A percentile compares a stretch with the other conserved stretches of the same genome.
Conservation (phyloP, 2,113 vertebrate species). For the Carassius auratus region DNA sequence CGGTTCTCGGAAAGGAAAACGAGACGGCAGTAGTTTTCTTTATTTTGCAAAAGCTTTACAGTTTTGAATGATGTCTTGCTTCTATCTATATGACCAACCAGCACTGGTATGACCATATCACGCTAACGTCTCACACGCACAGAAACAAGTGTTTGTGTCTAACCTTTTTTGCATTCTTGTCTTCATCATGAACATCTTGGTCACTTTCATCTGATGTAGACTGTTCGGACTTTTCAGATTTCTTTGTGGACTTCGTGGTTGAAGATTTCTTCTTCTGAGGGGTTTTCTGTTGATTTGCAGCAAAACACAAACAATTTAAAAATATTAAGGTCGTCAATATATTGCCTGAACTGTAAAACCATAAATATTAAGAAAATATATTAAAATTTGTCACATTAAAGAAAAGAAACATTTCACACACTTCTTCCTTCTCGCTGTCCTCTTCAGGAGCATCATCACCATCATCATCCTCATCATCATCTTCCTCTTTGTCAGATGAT, state of each 20-base stretch:
- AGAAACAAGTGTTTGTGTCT: background rate
- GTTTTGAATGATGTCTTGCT: too few relatives aligned
- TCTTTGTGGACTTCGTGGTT: slow-evolving; percentile 61
- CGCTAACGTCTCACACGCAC: too few relatives aligned
- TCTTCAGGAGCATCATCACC: slow-evolving; percentile 40
- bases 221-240: slow-evolving; percentile 57
- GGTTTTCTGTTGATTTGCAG: slow-evolving; percentile 48
- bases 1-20: too few relatives aligned
- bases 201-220: slow-evolving; percentile 53
- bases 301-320: background rate
- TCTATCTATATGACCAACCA: too few relatives aligned
- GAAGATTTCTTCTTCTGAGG: slow-evolving; percentile 60
- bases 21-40: too few relatives aligned
- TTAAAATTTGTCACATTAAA: too few relatives aligned
- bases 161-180: slow-evolving; percentile 62
- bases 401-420: slow-evolving; percentile 22
- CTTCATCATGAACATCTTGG: slow-evolving; percentile 45
- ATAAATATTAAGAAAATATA: background rate
- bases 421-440: slow-evolving; percentile 78
- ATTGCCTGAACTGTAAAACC: background rate
- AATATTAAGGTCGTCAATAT: background rate
- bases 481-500: slow-evolving; percentile 60
- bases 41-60: too few relatives aligned
- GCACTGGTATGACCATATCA: too few relatives aligned
- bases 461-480: slow-evolving; percentile 64